A percentile compares a stretch with the other conserved stretches of the same genome.
phyloP scores from a whole-genome alignment of 2,888 invertebrate species.

The Ariolimax columbianus region DNA sequence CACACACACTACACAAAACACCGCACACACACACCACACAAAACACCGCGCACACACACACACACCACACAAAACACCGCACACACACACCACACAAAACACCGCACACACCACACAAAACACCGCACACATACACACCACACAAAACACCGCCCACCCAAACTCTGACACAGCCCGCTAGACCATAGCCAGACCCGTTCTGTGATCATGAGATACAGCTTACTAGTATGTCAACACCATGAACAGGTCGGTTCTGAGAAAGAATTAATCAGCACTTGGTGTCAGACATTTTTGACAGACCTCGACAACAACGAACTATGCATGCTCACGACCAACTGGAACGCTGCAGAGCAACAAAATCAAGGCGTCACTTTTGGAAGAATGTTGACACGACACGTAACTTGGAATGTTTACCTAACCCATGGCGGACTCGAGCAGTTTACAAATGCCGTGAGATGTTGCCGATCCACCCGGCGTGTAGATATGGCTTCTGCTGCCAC shows the following conservation, averaged over 20 bases:
- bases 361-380: slow-evolving; percentile 12
- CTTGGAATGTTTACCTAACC: background rate
- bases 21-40: too few relatives aligned
- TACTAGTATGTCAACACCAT: too few relatives aligned
- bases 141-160: too few relatives aligned
- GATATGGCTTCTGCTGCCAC: background rate
- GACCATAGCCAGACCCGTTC: too few relatives aligned
- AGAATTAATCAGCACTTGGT: background rate
- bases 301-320: background rate
- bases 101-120: too few relatives aligned
- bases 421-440: background rate
- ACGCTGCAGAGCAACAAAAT: background rate
- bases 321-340: background rate
- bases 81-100: too few relatives aligned
- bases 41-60: too few relatives aligned
- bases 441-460: background rate
- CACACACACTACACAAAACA: too few relatives aligned
- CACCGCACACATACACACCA: too few relatives aligned
- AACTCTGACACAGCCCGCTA: too few relatives aligned
- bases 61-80: too few relatives aligned
- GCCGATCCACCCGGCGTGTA: background rate
- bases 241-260: background rate
- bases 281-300: slow-evolving; percentile 17
- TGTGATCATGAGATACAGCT: too few relatives aligned
- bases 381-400: slow-evolving; percentile 11